A percentile compares a stretch with the other conserved stretches of the same genome.
These are phyloP conservation scores for Caenorhabditis sp. DNA, from an alignment of 2,888 invertebrate species.

Conservation along the genomic window DNA sequence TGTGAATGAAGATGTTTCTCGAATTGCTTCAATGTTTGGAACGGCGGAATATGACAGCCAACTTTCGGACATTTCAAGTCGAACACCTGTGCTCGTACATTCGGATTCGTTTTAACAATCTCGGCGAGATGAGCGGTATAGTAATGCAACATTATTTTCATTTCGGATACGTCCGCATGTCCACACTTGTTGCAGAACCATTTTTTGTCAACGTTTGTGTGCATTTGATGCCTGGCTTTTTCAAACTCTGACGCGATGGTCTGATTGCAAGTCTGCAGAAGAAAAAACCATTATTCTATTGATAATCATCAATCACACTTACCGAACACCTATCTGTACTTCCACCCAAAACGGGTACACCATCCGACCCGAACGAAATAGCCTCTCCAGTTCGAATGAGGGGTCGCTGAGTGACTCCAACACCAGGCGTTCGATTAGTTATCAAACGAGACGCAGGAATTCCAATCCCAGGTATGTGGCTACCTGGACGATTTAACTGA, in stretches of 20 bases:
- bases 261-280: conserved; percentile 8
- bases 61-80: neutral
- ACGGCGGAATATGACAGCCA: neutral
- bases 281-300: too few species aligned
- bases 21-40: neutral
- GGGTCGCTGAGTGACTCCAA: neutral
- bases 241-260: conserved; percentile 7
- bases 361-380: neutral
- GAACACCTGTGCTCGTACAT: neutral
- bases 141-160: conserved; percentile 17
- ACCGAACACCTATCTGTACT: neutral
- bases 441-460: neutral
- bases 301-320: too few species aligned
- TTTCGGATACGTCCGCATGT: conserved; percentile 7
- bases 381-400: neutral
- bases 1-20: neutral
- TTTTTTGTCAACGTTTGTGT: neutral
- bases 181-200: conserved; percentile 28
- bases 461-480: too few species aligned
- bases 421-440: neutral
- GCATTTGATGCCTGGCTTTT: conserved; percentile 17
- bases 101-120: neutral
- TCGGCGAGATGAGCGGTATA: conserved; percentile 6
- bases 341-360: neutral
- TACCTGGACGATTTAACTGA: neutral